Percentiles rank a stretch among this genome's conserved stretches.
These are phyloP conservation scores for Triops longicaudatus DNA, from an alignment of 1,140 invertebrate genomes.

Conservation along the genomic window DNA sequence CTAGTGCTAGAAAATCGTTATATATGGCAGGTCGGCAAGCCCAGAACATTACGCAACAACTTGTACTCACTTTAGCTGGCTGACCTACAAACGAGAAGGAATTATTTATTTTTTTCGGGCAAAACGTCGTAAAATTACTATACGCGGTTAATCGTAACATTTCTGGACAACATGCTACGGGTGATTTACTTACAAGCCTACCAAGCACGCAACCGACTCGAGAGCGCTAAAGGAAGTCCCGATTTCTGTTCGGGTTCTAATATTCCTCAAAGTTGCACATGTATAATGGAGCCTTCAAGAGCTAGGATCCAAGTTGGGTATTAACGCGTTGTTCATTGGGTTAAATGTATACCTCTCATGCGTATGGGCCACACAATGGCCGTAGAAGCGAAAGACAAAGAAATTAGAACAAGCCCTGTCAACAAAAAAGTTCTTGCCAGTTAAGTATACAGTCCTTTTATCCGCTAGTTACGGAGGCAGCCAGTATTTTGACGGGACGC, in stretches of 20 bases:
- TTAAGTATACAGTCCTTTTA: background rate
- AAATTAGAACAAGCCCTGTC: background rate
- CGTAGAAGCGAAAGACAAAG: background rate
- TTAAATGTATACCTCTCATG: background rate
- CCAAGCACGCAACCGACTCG: no score
- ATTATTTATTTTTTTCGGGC: no score
- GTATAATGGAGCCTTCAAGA: no score
- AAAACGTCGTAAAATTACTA: no score
- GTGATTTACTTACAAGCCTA: no score
- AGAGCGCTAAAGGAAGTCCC: no score
- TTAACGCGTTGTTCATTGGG: no score
- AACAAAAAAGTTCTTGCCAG: background rate
- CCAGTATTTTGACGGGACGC: background rate
- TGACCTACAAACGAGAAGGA: background rate
- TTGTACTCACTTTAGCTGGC: background rate
- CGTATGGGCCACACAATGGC: background rate
- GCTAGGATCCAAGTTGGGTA: no score
- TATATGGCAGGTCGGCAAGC: background rate
- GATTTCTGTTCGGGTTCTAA: no score
- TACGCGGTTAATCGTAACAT: no score
- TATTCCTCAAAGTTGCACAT: no score
- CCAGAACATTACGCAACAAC: background rate
- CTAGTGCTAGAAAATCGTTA: constrained; percentile 7
- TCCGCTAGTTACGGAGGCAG: background rate
- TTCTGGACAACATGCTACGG: no score